Evolutionary conservation across 2,797 vertebrate genomes (phyloP).

Genomic region (Takifugu ocellatus): DNA sequence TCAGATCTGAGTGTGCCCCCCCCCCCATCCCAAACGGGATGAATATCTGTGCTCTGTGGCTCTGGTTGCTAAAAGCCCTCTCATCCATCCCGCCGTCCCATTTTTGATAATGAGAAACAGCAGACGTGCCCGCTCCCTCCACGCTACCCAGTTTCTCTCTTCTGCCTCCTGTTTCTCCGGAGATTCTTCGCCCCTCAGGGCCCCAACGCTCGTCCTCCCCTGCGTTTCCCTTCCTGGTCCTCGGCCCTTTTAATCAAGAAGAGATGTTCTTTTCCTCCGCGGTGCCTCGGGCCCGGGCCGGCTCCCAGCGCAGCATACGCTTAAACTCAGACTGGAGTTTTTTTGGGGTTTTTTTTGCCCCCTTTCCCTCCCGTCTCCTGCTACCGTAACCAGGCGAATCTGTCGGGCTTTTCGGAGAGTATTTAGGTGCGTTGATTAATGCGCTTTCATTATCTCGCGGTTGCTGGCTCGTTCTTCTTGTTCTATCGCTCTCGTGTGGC

Average conservation of each 20-base stretch:
- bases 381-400: constrained; percentile 31
- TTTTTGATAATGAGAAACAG: constrained; percentile 53
- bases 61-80: constrained; percentile 51
- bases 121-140: constrained; percentile 35
- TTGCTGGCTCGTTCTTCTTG: constrained; percentile 56
- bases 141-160: constrained; percentile 41
- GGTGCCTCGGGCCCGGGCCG: constrained; percentile 62
- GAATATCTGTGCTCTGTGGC: constrained; percentile 50
- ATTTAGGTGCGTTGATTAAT: constrained; percentile 57
- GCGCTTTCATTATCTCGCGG: constrained; percentile 58
- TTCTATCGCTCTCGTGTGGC: constrained; percentile 46
- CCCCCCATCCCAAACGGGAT: constrained; percentile 9
- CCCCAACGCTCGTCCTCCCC: constrained; percentile 59
- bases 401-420: constrained; percentile 37
- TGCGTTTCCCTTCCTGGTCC: constrained; percentile 66
- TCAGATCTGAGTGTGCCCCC: constrained; percentile 16
- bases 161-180: constrained; percentile 51
- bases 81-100: constrained; percentile 45
- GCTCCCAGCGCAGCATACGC: constrained; percentile 62
- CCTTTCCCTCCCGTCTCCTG: constrained; percentile 30
- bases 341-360: background rate
- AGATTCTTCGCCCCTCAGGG: constrained; percentile 50
- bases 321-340: constrained; percentile 39
- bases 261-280: constrained; percentile 72
- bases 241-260: constrained; percentile 69